Evolutionary conservation across 2,797 vertebrate genomes (phyloP).

Genomic region (Gallinago stenura): DNA sequence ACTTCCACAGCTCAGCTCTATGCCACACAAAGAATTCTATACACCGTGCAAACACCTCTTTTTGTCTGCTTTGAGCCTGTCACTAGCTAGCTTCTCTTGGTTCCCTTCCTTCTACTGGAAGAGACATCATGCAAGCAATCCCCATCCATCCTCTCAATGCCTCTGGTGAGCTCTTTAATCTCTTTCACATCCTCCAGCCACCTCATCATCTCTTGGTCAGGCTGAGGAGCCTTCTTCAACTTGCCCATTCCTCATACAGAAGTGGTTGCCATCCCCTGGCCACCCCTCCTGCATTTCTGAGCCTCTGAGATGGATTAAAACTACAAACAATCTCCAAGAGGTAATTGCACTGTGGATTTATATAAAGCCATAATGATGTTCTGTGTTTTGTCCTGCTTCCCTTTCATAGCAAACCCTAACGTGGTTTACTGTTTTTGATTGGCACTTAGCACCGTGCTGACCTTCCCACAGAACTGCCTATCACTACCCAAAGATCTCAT

Average conservation of each 20-base stretch:
- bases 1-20: not conserved
- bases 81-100: not conserved
- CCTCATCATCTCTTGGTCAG: not conserved
- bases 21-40: rapidly evolving
- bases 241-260: not conserved
- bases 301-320: not conserved
- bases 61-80: not conserved
- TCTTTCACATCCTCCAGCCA: not conserved
- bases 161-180: not conserved
- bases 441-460: not conserved
- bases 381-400: not conserved
- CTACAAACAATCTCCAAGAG: not conserved
- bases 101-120: not conserved
- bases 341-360: not conserved
- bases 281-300: not conserved
- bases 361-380: not conserved
- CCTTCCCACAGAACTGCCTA: not conserved
- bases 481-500: not conserved
- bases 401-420: not conserved
- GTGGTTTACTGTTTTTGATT: not conserved
- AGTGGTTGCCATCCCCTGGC: not conserved
- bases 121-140: not conserved
- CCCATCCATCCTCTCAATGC: not conserved
- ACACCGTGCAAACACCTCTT: rapidly evolving
- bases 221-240: not conserved